phyloP scores from a whole-genome alignment of 2,113 vertebrate species.

The Natator depressus region DNA sequence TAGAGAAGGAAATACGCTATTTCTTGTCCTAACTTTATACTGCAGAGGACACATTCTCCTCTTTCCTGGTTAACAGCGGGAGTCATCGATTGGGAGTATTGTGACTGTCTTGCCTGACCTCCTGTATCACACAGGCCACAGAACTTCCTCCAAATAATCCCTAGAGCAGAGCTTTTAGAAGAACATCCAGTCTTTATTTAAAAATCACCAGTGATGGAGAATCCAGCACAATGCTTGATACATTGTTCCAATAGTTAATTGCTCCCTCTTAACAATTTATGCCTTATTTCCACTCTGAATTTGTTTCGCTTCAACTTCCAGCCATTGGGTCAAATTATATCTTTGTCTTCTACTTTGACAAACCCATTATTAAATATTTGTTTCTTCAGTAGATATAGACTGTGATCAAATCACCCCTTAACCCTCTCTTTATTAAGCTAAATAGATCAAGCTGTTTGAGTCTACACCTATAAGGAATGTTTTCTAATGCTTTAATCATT shows the following conservation, averaged over 20 bases:
- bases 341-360: background rate
- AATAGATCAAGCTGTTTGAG: background rate
- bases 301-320: background rate
- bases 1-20: background rate
- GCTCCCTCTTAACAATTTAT: background rate
- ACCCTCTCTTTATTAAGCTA: background rate
- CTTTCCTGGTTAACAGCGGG: background rate
- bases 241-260: background rate
- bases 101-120: background rate
- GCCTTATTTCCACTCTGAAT: background rate
- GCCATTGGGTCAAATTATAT: background rate
- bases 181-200: background rate
- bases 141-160: background rate
- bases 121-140: background rate
- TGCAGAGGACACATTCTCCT: background rate
- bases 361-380: background rate
- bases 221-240: background rate
- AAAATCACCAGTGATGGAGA: background rate
- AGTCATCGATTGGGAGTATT: background rate
- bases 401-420: background rate
- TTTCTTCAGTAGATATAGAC: background rate
- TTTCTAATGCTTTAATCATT: background rate
- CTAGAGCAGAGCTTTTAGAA: background rate
- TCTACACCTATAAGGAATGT: background rate
- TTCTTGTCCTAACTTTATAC: background rate